Conservation (phyloP, 1,140 invertebrate species). For the Holotrichia oblita region DNA sequence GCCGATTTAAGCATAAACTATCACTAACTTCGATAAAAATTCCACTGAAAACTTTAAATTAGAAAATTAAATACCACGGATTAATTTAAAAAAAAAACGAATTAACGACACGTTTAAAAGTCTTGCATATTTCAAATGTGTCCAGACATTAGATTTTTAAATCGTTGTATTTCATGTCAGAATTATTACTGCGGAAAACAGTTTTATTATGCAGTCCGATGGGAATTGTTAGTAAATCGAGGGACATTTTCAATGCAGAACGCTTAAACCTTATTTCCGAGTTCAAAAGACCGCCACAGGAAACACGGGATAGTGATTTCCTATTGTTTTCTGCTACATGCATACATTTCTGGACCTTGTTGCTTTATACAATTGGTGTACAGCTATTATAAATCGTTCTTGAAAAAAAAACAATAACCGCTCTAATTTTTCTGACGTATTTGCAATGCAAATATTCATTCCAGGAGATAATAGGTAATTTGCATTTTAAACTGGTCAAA, state of each 20-base stretch:
- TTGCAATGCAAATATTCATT: slow-evolving; percentile 25
- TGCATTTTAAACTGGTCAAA: not conserved
- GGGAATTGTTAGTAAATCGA: slow-evolving; percentile 7
- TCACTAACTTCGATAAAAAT: not conserved
- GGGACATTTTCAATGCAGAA: slow-evolving; percentile 18
- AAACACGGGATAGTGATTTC: slow-evolving; percentile 39
- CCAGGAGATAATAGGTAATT: not conserved
- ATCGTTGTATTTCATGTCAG: not conserved
- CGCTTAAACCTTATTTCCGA: slow-evolving; percentile 32
- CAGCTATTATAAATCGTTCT: not conserved
- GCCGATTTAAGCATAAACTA: not conserved
- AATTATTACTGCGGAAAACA: slow-evolving; percentile 14
- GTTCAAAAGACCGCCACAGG: slow-evolving; percentile 37
- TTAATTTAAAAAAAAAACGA: not conserved
- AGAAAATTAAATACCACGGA: not conserved
- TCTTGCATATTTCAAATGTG: slow-evolving; percentile 13
- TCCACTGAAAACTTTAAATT: not conserved
- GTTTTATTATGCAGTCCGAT: slow-evolving; percentile 38
- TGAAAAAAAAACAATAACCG: slow-evolving; percentile 19
- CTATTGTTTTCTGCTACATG: slow-evolving; percentile 23
- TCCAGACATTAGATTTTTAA: not conserved
- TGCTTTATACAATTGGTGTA: not conserved
- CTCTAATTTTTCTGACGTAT: not conserved
- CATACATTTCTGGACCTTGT: slow-evolving; percentile 9
- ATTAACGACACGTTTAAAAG: slow-evolving; percentile 18